Conservation (phyloP, 2,113 vertebrate species). For the Petaurus breviceps region DNA sequence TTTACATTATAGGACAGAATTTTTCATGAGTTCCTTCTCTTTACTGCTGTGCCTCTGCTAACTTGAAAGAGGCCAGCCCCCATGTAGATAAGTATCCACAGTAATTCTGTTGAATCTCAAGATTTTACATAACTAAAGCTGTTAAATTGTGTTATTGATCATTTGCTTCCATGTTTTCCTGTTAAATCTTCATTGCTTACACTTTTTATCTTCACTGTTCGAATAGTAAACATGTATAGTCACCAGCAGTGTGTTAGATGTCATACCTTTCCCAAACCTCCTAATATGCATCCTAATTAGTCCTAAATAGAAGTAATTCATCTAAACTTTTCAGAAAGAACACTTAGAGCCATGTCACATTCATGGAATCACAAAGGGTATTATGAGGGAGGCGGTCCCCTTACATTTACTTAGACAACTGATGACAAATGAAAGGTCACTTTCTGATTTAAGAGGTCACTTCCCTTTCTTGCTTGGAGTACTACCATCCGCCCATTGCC, state of each 20-base stretch:
- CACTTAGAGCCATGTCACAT: constrained; percentile 75
- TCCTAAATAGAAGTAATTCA: constrained; percentile 76
- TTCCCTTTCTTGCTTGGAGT: constrained; percentile 78
- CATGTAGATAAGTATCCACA: background rate
- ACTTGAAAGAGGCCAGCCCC: background rate
- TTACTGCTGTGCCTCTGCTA: background rate
- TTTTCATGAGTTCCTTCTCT: background rate
- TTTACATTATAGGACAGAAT: constrained; percentile 24
- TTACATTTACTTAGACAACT: constrained; percentile 79
- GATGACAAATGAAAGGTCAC: constrained; percentile 84
- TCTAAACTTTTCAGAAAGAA: constrained; percentile 80
- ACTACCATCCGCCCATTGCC: constrained; percentile 69
- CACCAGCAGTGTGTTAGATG: constrained; percentile 11
- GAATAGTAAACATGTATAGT: constrained; percentile 45
- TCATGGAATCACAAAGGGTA: constrained; percentile 77
- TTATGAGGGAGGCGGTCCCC: constrained; percentile 82
- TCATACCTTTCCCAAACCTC: constrained; percentile 34
- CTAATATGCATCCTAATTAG: constrained; percentile 66
- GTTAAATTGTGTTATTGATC: background rate
- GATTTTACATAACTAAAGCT: background rate
- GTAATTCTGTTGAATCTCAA: background rate
- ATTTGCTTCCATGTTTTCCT: constrained; percentile 3
- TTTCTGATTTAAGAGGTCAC: constrained; percentile 85
- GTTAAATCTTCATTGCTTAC: constrained; percentile 15
- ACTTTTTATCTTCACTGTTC: background rate